These are phyloP conservation scores for Anguilla japonica DNA, from an alignment of 2,113 vertebrate species.

Conservation along the genomic window DNA sequence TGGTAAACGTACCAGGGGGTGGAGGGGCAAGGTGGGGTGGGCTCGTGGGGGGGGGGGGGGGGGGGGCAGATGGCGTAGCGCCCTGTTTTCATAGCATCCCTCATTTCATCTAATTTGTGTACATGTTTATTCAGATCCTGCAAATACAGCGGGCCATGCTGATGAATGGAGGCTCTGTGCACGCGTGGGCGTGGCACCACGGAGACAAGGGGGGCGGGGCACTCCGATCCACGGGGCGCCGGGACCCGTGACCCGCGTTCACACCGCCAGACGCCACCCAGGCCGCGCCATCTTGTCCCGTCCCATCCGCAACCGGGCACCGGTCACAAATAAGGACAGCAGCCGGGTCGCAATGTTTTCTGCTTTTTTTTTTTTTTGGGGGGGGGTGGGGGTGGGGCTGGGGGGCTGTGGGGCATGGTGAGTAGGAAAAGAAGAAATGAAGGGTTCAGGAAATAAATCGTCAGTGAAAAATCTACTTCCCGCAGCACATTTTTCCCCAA, in stretches of 20 bases:
- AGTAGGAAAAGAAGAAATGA: background rate
- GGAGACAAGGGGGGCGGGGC: slow-evolving; percentile 55
- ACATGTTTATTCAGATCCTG: background rate
- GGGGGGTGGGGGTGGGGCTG: background rate
- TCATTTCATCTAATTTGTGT: background rate
- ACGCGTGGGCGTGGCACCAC: slow-evolving; percentile 50
- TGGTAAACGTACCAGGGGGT: background rate
- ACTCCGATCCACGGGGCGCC: background rate
- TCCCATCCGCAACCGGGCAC: background rate
- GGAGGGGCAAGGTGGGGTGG: background rate
- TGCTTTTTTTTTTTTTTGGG: background rate
- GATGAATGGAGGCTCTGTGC: slow-evolving; percentile 63
- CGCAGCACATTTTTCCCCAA: background rate
- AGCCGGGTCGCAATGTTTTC: background rate
- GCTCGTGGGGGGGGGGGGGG: background rate
- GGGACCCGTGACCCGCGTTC: background rate
- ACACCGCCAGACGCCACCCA: background rate
- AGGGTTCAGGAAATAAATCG: background rate
- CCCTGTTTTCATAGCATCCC: background rate
- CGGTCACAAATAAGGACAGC: background rate
- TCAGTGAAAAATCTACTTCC: background rate
- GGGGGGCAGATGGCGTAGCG: background rate
- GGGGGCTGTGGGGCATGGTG: background rate
- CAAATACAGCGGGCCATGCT: background rate
- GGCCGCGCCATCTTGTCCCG: background rate